Base-by-base conservation (phyloP, 2,797 vertebrate species). In the Erpetoichthys calabaricus region DNA sequence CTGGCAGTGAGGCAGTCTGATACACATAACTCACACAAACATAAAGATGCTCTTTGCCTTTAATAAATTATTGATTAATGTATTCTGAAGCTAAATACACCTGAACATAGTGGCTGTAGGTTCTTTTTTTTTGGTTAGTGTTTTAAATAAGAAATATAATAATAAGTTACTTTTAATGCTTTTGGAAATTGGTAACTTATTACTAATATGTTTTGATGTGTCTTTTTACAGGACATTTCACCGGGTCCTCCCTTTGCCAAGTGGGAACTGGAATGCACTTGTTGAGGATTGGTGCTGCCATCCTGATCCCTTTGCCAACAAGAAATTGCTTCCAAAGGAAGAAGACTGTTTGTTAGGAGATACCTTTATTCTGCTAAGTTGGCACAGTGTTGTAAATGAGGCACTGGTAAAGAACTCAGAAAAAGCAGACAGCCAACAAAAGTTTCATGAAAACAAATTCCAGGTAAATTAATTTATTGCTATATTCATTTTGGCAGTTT, bases 211-310 rank as follows among this genome's bases (percentile, higher is more conserved):
- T 25, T 25, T 25, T 25, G 25, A 25, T 25, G 25, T 25, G 25
- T 25, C 46, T 44, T 53, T 42, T 44, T 41, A 47, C 60, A 97
- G 93, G 75, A 73, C 67, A 44, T 88, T 99, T 59, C 79, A 78
- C 53, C 78, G 94, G 72, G 88, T 97, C 56, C 92, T 99, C 57
- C 89, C 94, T 49, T 78, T 98, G 55, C 95, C 95, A 0, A 86
- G 85, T 54, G 89, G 90, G 57, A 87, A 92, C 77, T 99, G 95
- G 95, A 93, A 76, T 51, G 69, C 86, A 62, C 76, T 99, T 6
- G 89, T 98, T 61, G 94, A 89, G 9, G 93, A 96, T 65, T 98
- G 95, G 95, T 99, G 95, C 67, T 99, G 95, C 71, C 95, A 99
- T 67, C 80, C 93, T 0, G 82, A 92, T 70, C 95, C 94, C 3